phyloP scores from a whole-genome alignment of 2,797 vertebrate genomes.

The Ctenopoma multispine region DNA sequence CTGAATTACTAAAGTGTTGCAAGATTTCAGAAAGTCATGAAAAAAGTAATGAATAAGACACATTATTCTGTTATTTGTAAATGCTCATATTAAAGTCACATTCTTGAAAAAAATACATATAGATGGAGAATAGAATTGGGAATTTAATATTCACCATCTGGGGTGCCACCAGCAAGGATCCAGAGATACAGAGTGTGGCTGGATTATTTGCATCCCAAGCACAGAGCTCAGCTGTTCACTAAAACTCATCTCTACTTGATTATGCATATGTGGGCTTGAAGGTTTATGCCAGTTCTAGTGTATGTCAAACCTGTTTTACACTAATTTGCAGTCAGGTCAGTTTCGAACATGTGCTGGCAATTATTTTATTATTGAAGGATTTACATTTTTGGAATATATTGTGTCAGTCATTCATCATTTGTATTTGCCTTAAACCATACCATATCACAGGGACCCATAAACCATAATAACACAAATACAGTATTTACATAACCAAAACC shows the following conservation, averaged over 20 bases:
- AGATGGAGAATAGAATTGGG: not conserved
- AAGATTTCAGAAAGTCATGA: not conserved
- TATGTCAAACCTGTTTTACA: constrained; percentile 33
- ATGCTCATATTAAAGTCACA: not conserved
- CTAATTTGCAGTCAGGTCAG: constrained; percentile 34
- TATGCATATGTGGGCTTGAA: constrained; percentile 36
- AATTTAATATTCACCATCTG: constrained; percentile 10
- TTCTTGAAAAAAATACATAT: not conserved
- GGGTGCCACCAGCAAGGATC: constrained; percentile 5
- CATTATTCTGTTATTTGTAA: not conserved
- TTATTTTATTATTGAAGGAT: constrained; percentile 3
- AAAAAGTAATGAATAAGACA: constrained; percentile 2
- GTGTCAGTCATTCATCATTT: not conserved
- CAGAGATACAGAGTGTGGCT: constrained; percentile 15
- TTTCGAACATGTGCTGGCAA: constrained; percentile 12
- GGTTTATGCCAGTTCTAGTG: constrained; percentile 21
- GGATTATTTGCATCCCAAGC: constrained; percentile 40
- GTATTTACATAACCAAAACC: not conserved
- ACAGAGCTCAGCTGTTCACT: constrained; percentile 52
- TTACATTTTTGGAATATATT: not conserved
- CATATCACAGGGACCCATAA: not conserved
- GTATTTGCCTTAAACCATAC: not conserved
- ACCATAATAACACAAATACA: not conserved
- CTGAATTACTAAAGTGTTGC: not conserved
- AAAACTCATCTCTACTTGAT: constrained; percentile 49